These are phyloP conservation scores for Catalaphyllia jardinei DNA, from an alignment of 64 coral and sea anemone species.

Conservation along the genomic window DNA sequence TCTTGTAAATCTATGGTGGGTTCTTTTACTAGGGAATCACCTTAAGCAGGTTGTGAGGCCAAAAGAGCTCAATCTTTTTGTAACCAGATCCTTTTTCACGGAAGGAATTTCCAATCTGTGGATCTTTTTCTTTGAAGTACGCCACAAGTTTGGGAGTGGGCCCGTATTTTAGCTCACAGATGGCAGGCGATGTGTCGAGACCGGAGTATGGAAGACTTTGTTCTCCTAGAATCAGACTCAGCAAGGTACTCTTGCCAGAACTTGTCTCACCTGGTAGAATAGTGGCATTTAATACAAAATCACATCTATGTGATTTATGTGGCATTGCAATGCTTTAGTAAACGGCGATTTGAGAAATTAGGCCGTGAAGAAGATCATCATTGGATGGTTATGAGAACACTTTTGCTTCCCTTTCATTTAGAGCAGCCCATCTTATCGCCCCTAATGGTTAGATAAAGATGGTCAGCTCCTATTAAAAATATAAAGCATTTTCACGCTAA, in stretches of 20 bases:
- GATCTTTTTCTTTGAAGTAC: constrained; percentile 55
- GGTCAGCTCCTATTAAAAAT: no score
- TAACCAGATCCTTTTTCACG: constrained; percentile 26
- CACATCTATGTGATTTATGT: not conserved
- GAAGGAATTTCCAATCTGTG: not conserved
- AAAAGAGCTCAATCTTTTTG: constrained; percentile 56
- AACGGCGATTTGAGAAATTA: not conserved
- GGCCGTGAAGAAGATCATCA: not conserved
- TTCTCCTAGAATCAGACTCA: constrained; percentile 53
- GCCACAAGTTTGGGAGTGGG: not conserved
- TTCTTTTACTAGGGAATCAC: no score
- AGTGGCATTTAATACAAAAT: no score
- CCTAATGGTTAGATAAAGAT: no score
- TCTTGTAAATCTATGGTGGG: no score
- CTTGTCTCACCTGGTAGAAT: constrained; percentile 28
- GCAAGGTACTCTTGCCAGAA: constrained; percentile 48
- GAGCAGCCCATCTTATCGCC: no score
- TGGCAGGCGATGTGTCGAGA: constrained; percentile 40
- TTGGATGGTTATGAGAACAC: no score
- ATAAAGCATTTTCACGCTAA: no score
- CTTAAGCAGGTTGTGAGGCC: constrained; percentile 29
- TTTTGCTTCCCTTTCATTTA: no score
- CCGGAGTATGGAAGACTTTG: constrained; percentile 23
- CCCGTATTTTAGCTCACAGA: constrained; percentile 50
- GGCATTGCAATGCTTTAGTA: not conserved